Evolutionary conservation across 2,113 vertebrate species (phyloP), one percentile per base, ranked within the genome.

Genomic region (Scalopus aquaticus): DNA sequence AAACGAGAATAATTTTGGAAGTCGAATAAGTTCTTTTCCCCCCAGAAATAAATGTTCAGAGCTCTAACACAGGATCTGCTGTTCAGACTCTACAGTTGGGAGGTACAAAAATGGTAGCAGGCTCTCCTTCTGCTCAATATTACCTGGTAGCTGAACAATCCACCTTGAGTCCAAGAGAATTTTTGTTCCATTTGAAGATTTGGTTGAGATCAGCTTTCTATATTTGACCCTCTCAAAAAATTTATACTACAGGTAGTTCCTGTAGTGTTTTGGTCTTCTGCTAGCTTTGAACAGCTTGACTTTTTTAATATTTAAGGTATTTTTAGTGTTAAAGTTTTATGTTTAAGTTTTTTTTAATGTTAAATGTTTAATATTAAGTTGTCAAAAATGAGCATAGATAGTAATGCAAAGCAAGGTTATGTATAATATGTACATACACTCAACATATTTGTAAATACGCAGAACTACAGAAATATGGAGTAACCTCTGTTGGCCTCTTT

Each of bases 121-220:
- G 1, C 4, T 1, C 9, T 56, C 19, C 64, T 78, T 4, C 46
- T 58, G 32, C 88, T 80, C 13, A 7, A 0, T 37, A 19, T 46
- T 30, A 62, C 35, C 69, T 73, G 51, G 46, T 58, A 80, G 69
- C 73, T 85, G 20, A 24, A 78, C 39, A 28, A 0, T 69, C 81
- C 56, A 42, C 10, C 0, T 28, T 81, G 51, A 87, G 76, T 74
- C 64, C 39, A 73, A 87, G 24, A 81, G n/a, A 82, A 69, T 44
- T 19, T 76, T 85, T 87, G 93, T 64, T 89, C 58, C 58, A 42
- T 82, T 78, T 96, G 73, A 88, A 93, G 78, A 91, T 82, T 91
- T 82, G 54, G 65, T 88, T 92, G 89, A 70, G 37, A 91, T 85
- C 6, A 93, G 44, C 73, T 93, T 74, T 94, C 64, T 82, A 30